These are phyloP conservation scores for Pyrocephalus nanus DNA, from an alignment of 2,797 vertebrate genomes.

Conservation along the genomic window DNA sequence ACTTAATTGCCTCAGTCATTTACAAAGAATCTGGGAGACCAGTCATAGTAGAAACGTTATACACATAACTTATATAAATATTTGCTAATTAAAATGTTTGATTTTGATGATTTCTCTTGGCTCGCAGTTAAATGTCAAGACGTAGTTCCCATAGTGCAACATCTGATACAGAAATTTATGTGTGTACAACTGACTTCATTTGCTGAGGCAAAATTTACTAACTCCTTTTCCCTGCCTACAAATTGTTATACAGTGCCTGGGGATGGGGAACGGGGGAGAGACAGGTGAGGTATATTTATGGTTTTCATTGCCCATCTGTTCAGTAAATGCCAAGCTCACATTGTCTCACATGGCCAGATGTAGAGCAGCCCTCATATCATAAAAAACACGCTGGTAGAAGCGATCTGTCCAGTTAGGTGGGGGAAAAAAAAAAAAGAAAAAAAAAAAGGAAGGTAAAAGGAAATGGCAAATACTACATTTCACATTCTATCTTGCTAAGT, in stretches of 20 bases:
- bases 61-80: not conserved
- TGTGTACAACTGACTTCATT: not conserved
- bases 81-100: not conserved
- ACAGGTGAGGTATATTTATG: not conserved
- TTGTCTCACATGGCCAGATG: not conserved
- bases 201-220: not conserved
- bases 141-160: not conserved
- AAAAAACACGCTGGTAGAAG: not conserved
- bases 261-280: too few species aligned
- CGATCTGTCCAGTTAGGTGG: not conserved
- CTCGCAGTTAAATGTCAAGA: not conserved
- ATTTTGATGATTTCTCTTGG: not conserved
- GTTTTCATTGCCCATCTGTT: not conserved
- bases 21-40: not conserved
- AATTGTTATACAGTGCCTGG: not conserved
- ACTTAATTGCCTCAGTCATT: not conserved
- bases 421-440: not conserved
- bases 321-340: not conserved
- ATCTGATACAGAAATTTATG: not conserved
- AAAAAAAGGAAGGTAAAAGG: not conserved
- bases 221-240: not conserved
- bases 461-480: not conserved
- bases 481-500: not conserved
- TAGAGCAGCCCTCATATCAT: not conserved
- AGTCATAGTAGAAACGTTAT: not conserved